These are phyloP conservation scores for Lepus oiostolus DNA, from an alignment of 2,797 vertebrate genomes.

Conservation along the genomic window DNA sequence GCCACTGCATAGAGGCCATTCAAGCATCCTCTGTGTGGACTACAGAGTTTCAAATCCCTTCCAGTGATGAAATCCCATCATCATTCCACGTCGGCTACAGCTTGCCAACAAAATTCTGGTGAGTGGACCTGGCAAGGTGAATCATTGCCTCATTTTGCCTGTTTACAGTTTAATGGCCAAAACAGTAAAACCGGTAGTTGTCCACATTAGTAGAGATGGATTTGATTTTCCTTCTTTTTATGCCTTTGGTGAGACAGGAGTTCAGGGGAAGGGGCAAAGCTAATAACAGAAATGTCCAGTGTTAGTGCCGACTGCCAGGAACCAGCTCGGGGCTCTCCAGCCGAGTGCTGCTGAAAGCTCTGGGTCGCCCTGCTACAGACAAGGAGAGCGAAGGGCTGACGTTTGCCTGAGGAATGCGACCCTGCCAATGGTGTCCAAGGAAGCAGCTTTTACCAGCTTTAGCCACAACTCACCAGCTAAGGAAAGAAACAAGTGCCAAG, in stretches of 20 bases:
- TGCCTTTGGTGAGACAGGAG: neutral
- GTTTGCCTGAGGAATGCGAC: neutral
- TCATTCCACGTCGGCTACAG: neutral
- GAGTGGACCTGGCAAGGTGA: constrained; percentile 47
- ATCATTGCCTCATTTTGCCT: constrained; percentile 44
- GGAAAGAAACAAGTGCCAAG: neutral
- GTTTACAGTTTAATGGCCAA: neutral
- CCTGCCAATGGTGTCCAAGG: neutral
- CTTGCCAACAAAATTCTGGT: constrained; percentile 32
- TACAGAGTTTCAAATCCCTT: neutral
- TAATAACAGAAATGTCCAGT: constrained; percentile 17
- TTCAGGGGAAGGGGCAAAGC: neutral
- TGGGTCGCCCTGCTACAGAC: neutral
- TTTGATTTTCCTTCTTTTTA: neutral
- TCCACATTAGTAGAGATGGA: neutral
- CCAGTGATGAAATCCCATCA: neutral
- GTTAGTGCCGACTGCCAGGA: neutral
- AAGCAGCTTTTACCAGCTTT: neutral
- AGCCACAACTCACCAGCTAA: neutral
- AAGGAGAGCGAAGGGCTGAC: neutral
- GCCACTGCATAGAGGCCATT: neutral
- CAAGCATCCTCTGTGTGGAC: neutral
- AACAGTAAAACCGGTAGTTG: constrained; percentile 25
- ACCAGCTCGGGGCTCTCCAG: neutral
- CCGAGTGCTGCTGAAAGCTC: neutral